phyloP scores from a whole-genome alignment of 2,113 vertebrate genomes.

The Pseudonaja textilis region DNA sequence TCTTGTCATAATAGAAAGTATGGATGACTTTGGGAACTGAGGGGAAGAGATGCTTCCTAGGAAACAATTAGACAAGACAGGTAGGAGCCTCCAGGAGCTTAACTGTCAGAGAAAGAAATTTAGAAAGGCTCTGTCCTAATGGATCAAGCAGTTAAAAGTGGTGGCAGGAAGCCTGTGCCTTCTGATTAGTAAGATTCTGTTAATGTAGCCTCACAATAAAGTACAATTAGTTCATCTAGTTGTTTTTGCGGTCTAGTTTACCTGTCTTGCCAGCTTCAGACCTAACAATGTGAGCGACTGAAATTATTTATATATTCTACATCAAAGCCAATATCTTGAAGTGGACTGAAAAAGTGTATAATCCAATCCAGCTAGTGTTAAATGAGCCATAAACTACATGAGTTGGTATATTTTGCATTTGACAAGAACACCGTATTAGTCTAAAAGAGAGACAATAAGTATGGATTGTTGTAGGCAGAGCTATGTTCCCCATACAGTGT shows the following conservation, averaged over 20 bases:
- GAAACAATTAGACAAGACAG: neutral
- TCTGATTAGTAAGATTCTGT: neutral
- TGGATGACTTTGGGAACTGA: no score
- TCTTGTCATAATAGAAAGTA: neutral
- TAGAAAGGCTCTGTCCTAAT: neutral
- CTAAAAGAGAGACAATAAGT: neutral
- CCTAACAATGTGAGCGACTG: neutral
- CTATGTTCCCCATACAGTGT: neutral
- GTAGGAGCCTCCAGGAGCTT: neutral
- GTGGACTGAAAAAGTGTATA: neutral
- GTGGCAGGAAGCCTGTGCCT: neutral
- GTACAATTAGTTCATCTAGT: neutral
- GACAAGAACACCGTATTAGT: neutral
- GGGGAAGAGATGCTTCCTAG: no score
- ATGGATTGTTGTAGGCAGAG: neutral
- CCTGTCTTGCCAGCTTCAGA: neutral
- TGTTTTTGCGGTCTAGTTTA: neutral
- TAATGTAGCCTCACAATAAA: neutral
- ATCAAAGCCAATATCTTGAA: neutral
- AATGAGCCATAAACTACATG: neutral
- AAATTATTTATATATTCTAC: neutral
- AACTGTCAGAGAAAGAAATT: neutral
- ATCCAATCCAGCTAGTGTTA: neutral
- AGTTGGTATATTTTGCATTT: neutral
- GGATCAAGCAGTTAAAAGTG: neutral